phyloP scores from a whole-genome alignment of 2,888 invertebrate species.

The Carterocephalus palaemon region DNA sequence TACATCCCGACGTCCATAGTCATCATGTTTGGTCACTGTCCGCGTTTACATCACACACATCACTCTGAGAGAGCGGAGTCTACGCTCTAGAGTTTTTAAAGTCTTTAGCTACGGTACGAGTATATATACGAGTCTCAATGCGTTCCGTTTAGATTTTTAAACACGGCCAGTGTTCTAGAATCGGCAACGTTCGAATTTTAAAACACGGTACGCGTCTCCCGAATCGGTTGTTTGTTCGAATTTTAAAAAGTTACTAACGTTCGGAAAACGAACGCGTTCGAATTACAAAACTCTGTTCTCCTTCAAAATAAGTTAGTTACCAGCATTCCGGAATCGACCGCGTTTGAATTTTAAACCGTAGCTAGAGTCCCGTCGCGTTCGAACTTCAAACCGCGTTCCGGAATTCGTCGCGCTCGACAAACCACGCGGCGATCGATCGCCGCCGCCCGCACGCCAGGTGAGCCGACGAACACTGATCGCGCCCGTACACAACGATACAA shows the following conservation, averaged over 20 bases:
- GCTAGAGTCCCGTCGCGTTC: constrained; percentile 46
- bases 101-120: too few relatives aligned
- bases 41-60: constrained; percentile 68
- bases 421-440: constrained; percentile 48
- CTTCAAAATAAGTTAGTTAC: not conserved
- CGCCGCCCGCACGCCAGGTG: constrained; percentile 66
- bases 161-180: too few relatives aligned
- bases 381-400: constrained; percentile 30
- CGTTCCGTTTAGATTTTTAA: too few relatives aligned
- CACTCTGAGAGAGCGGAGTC: too few relatives aligned
- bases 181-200: too few relatives aligned
- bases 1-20: constrained; percentile 91
- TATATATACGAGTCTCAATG: too few relatives aligned
- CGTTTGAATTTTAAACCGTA: constrained; percentile 34
- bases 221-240: not conserved
- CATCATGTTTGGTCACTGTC: constrained; percentile 80
- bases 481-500: constrained; percentile 44
- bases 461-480: constrained; percentile 64
- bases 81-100: too few relatives aligned
- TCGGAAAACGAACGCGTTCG: too few relatives aligned
- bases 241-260: not conserved
- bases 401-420: constrained; percentile 36
- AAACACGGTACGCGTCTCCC: too few relatives aligned
- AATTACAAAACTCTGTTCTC: too few relatives aligned
- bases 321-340: constrained; percentile 21